Conservation (phyloP, 2,888 invertebrate species). For the Aleiodes alternator region DNA sequence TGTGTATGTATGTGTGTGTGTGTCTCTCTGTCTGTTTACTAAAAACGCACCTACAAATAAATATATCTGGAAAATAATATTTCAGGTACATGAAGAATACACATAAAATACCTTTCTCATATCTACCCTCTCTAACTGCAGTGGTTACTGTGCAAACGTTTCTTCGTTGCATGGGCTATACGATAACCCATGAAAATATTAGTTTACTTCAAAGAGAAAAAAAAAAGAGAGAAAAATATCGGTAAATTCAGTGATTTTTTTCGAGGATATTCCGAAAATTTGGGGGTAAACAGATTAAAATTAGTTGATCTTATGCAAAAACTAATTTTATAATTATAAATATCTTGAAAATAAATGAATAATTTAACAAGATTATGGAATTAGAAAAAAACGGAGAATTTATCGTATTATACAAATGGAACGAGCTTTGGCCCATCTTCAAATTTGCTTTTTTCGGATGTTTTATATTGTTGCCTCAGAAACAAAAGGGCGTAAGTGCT, state of each 20-base stretch:
- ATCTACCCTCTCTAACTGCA: not conserved
- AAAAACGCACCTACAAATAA: slow-evolving; percentile 14
- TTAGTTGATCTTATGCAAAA: no score
- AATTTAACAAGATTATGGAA: not conserved
- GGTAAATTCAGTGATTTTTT: not conserved
- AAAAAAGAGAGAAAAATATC: slow-evolving; percentile 2
- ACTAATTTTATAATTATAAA: no score
- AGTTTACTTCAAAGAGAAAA: slow-evolving; percentile 14
- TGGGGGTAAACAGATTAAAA: no score
- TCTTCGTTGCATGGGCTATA: not conserved
- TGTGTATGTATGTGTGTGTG: not conserved
- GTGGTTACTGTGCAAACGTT: slow-evolving; percentile 31
- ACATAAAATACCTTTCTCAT: not conserved
- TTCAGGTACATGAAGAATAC: not conserved
- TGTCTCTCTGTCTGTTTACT: not conserved
- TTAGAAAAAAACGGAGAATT: not conserved
- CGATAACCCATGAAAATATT: slow-evolving; percentile 40
- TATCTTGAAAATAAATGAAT: no score
- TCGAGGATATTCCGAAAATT: no score
- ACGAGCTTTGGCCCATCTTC: slow-evolving; percentile 24
- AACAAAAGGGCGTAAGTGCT: no score
- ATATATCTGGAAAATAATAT: not conserved
- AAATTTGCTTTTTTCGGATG: slow-evolving; percentile 25
- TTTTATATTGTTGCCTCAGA: no score
- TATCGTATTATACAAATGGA: slow-evolving; percentile 18